Conservation (phyloP, 2,113 vertebrate genomes). For the Cololabis saira region DNA sequence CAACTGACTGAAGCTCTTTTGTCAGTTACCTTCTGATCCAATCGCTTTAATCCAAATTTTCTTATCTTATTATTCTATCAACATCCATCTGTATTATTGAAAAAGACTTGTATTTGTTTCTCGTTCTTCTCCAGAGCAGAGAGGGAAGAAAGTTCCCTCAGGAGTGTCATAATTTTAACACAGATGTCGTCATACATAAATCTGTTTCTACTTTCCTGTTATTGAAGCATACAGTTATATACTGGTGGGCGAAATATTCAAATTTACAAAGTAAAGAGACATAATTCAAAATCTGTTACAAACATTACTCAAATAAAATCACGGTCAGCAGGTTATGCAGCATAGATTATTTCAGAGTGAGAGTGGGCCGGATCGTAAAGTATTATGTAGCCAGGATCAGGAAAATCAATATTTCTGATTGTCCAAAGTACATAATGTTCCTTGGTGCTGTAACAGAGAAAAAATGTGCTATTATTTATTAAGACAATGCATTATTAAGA, state of each 20-base stretch:
- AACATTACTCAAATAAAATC: neutral
- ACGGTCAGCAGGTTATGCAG: neutral
- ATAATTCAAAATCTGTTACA: neutral
- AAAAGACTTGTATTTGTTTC: slow-evolving; percentile 9
- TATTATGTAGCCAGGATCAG: too few relatives aligned
- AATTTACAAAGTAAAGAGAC: neutral
- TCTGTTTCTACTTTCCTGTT: neutral
- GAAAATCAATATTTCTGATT: neutral
- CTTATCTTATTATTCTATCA: slow-evolving; percentile 17
- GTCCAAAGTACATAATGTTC: neutral
- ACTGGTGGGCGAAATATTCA: neutral
- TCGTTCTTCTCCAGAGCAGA: slow-evolving; percentile 2
- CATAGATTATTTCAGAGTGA: neutral
- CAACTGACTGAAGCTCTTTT: neutral
- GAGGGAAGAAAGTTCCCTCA: neutral
- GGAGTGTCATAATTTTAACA: neutral
- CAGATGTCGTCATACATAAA: neutral
- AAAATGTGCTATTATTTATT: neutral
- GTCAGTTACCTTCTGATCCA: too few relatives aligned
- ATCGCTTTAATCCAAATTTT: too few relatives aligned
- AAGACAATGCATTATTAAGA: neutral
- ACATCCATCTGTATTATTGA: neutral
- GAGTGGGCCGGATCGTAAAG: neutral
- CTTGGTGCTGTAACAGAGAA: neutral
- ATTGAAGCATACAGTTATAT: neutral